Percentiles rank a stretch among this genome's conserved stretches.
phyloP scores from a whole-genome alignment of 2,797 vertebrate genomes.

The Acrocephalus scirpaceus region DNA sequence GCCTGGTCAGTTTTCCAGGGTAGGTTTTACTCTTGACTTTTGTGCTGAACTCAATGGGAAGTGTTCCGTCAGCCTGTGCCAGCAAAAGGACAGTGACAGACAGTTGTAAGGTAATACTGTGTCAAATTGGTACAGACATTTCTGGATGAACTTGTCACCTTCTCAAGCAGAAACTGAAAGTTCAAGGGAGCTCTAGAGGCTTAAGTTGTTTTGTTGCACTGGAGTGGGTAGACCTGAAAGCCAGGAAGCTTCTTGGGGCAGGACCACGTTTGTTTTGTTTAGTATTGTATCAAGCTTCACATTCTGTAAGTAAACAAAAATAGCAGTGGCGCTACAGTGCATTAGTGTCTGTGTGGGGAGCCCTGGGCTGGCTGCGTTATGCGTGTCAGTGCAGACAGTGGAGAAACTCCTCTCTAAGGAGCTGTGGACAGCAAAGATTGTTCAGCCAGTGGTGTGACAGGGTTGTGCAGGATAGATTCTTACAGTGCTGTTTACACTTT shows the following conservation, averaged over 20 bases:
- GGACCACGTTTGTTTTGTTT: neutral
- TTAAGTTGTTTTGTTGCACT: neutral
- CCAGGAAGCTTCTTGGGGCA: neutral
- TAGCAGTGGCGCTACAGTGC: neutral
- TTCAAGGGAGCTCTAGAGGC: neutral
- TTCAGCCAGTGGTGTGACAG: neutral
- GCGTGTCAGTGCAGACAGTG: neutral
- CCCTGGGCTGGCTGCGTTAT: neutral
- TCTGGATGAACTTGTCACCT: neutral
- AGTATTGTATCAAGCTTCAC: neutral
- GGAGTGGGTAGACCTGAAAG: neutral
- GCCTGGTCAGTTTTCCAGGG: neutral
- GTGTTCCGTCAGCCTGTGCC: neutral
- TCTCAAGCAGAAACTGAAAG: neutral
- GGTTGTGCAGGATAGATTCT: conserved; percentile 37
- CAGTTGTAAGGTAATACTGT: neutral
- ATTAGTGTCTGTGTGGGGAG: neutral
- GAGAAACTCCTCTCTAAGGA: neutral
- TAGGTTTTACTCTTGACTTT: neutral
- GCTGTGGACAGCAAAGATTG: neutral
- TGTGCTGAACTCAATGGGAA: neutral
- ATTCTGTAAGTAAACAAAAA: conserved; percentile 9
- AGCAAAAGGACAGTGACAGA: neutral
- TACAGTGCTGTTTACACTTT: neutral
- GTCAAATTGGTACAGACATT: neutral